phyloP scores from a whole-genome alignment of 2,113 vertebrate genomes.

The Mobula birostris region DNA sequence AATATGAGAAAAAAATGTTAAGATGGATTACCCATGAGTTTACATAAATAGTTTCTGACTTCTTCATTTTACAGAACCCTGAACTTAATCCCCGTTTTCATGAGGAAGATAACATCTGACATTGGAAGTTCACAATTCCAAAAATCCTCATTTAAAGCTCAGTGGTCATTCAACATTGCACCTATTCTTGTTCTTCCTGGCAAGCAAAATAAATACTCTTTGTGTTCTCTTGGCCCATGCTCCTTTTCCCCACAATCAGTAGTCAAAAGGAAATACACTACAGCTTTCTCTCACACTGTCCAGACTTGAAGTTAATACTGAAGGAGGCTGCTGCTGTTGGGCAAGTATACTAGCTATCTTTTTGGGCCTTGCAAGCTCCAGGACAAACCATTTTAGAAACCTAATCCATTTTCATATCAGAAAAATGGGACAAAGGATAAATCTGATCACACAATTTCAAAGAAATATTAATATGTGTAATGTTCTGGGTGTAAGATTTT shows the following conservation, averaged over 20 bases:
- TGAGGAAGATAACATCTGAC: not conserved
- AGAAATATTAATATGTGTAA: too few species aligned
- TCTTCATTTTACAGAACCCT: not conserved
- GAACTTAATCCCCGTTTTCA: not conserved
- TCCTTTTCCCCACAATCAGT: not conserved
- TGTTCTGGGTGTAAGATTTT: too few species aligned
- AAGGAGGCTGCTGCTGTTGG: not conserved
- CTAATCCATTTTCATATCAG: not conserved
- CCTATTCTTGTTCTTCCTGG: not conserved
- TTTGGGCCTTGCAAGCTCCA: too few species aligned
- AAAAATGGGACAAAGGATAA: not conserved
- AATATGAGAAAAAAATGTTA: too few species aligned
- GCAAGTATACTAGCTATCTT: not conserved
- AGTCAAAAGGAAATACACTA: not conserved
- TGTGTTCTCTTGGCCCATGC: not conserved
- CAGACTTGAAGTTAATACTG: not conserved
- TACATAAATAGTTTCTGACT: not conserved
- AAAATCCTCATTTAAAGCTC: not conserved
- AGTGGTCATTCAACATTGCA: not conserved
- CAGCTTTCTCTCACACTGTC: not conserved
- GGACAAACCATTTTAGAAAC: not conserved
- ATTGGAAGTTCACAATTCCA: not conserved
- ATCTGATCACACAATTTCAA: not conserved
- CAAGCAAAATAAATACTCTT: not conserved
- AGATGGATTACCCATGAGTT: too few species aligned